A percentile compares a stretch with the other conserved stretches of the same genome.
These are phyloP conservation scores for Cynaeus angustus DNA, from an alignment of 2,888 invertebrate genomes.

Conservation along the genomic window DNA sequence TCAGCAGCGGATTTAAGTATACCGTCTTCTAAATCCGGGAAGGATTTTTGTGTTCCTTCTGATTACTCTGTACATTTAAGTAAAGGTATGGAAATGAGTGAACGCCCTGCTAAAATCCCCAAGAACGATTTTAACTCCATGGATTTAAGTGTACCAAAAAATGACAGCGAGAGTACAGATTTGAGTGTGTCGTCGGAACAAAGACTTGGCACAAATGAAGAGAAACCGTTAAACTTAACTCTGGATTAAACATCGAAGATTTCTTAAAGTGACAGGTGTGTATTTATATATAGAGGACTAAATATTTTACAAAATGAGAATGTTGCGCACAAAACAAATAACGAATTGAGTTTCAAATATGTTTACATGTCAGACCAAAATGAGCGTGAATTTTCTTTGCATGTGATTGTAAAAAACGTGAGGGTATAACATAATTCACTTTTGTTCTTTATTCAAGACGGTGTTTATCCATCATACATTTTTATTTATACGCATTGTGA, in stretches of 20 bases:
- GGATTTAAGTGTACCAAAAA: conserved; percentile 70
- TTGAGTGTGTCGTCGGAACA: conserved; percentile 55
- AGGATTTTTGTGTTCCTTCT: conserved; percentile 64
- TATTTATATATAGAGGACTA: neutral
- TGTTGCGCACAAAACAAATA: too few species aligned
- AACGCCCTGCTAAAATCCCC: conserved; percentile 76
- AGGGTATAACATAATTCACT: too few species aligned
- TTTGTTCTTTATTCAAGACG: too few species aligned
- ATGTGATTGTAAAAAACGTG: too few species aligned
- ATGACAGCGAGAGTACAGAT: conserved; percentile 59
- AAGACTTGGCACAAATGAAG: conserved; percentile 48
- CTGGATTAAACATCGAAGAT: conserved; percentile 30
- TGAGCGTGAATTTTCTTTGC: too few species aligned
- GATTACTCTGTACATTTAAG: conserved; percentile 68
- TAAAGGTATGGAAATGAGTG: conserved; percentile 62
- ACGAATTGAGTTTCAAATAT: too few species aligned
- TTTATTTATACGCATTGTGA: too few species aligned
- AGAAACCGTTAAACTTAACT: conserved; percentile 58
- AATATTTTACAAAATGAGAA: neutral
- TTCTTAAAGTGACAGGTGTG: neutral
- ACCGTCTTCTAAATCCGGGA: conserved; percentile 53
- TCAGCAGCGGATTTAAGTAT: conserved; percentile 62
- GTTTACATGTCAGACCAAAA: too few species aligned
- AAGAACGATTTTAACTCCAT: conserved; percentile 74
- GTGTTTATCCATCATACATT: too few species aligned